Evolutionary conservation across 1,140 invertebrate genomes (phyloP).

Genomic region (Tyrophagus putrescentiae): DNA sequence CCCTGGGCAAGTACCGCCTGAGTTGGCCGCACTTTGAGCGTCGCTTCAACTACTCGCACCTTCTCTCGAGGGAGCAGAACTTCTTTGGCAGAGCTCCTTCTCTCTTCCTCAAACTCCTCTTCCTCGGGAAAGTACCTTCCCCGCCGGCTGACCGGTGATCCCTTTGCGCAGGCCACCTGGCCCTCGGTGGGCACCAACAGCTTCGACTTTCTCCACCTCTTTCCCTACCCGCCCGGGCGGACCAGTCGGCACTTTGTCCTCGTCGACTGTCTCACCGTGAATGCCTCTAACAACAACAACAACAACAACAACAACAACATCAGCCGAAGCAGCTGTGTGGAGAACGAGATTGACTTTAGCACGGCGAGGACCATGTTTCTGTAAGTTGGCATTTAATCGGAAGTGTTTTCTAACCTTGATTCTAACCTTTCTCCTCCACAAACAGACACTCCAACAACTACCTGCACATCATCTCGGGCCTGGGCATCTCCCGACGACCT

Average conservation of each 20-base stretch:
- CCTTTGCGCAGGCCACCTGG: not conserved
- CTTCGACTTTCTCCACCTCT: constrained; percentile 1
- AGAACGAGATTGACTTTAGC: constrained; percentile 9
- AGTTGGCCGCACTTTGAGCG: not conserved
- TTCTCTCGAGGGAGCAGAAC: constrained; percentile 1
- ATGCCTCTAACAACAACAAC: not conserved
- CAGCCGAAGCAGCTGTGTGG: not conserved
- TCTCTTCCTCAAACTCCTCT: too few species aligned
- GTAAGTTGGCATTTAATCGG: not conserved
- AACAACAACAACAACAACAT: not conserved
- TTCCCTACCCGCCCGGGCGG: not conserved
- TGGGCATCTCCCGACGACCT: not conserved
- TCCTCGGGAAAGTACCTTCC: not conserved
- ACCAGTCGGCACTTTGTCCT: constrained; percentile 1
- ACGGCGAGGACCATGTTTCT: constrained; percentile 4
- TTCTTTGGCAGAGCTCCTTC: too few species aligned
- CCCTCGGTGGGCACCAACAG: not conserved
- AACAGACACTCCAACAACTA: not conserved
- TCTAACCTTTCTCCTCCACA: not conserved
- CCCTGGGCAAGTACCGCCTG: not conserved
- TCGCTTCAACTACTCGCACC: constrained; percentile 4
- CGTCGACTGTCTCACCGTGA: not conserved
- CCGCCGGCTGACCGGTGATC: not conserved
- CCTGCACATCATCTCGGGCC: not conserved
- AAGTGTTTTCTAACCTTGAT: not conserved